phyloP scores from a whole-genome alignment of 2,797 vertebrate species.

The Acanthopagrus latus region DNA sequence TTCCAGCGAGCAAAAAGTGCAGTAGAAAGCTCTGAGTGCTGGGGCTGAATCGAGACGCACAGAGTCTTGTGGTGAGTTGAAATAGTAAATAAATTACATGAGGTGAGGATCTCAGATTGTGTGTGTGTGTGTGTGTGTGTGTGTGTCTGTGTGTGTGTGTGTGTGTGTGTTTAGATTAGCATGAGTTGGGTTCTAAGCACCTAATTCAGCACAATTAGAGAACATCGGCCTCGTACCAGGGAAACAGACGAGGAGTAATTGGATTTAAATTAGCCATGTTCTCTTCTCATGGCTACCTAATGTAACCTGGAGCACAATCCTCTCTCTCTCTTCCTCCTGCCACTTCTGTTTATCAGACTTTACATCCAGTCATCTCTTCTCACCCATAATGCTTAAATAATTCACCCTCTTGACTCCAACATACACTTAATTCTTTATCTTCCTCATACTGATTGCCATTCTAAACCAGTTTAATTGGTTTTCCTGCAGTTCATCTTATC shows the following conservation, averaged over 20 bases:
- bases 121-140: slow-evolving; percentile 17
- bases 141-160: too few relatives aligned
- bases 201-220: slow-evolving; percentile 75
- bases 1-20: slow-evolving; percentile 41
- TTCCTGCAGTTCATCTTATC: slow-evolving; percentile 19
- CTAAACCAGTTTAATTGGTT: slow-evolving; percentile 9
- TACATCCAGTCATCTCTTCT: slow-evolving; percentile 17
- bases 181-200: slow-evolving; percentile 36
- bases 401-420: slow-evolving; percentile 18
- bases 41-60: slow-evolving; percentile 23
- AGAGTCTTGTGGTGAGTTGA: slow-evolving; percentile 29
- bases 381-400: not conserved
- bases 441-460: slow-evolving; percentile 2
- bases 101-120: slow-evolving; percentile 12
- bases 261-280: slow-evolving; percentile 80
- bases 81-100: slow-evolving; percentile 62
- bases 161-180: slow-evolving; percentile 20
- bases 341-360: slow-evolving; percentile 39
- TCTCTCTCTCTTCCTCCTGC: not conserved
- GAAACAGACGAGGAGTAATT: slow-evolving; percentile 73
- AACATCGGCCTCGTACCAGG: slow-evolving; percentile 43
- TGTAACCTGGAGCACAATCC: slow-evolving; percentile 56
- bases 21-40: slow-evolving; percentile 26
- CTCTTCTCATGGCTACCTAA: slow-evolving; percentile 61
- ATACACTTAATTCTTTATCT: slow-evolving; percentile 20